A percentile compares a stretch with the other conserved stretches of the same genome.
phyloP scores from a whole-genome alignment of 2,797 vertebrate species.

The Echeneis naucrates region DNA sequence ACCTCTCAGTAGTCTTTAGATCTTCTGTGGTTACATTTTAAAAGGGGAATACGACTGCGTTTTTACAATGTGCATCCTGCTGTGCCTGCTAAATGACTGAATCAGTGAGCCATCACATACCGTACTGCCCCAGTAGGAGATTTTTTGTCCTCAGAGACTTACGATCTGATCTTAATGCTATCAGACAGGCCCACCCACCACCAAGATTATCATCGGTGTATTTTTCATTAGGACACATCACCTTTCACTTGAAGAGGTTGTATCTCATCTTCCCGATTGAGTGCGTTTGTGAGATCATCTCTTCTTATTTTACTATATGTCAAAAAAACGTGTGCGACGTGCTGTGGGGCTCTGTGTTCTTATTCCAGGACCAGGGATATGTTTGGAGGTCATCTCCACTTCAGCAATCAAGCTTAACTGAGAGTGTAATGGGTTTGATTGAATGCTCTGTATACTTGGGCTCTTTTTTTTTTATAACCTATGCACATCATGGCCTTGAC shows the following conservation, averaged over 20 bases:
- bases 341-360: neutral
- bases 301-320: neutral
- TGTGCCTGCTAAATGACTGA: slow-evolving; percentile 32
- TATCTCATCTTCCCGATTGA: neutral
- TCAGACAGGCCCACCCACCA: neutral
- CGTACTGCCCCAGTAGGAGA: slow-evolving; percentile 6
- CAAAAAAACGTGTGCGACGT: neutral
- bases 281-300: neutral
- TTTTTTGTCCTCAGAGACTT: slow-evolving; percentile 24
- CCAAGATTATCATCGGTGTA: neutral
- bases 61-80: slow-evolving; percentile 17
- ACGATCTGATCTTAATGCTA: slow-evolving; percentile 24
- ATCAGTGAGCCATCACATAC: slow-evolving; percentile 27
- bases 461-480: neutral
- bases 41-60: slow-evolving; percentile 5
- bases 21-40: slow-evolving; percentile 12
- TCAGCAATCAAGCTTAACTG: neutral
- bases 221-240: slow-evolving; percentile 15
- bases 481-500: neutral
- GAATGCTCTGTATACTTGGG: neutral
- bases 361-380: neutral
- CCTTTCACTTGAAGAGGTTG: neutral
- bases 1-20: neutral
- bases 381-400: neutral
- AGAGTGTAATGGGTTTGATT: neutral